A percentile compares a stretch with the other conserved stretches of the same genome.
Evolutionary conservation across 2,113 vertebrate species (phyloP).

Genomic region (Pterocles orientalis): DNA sequence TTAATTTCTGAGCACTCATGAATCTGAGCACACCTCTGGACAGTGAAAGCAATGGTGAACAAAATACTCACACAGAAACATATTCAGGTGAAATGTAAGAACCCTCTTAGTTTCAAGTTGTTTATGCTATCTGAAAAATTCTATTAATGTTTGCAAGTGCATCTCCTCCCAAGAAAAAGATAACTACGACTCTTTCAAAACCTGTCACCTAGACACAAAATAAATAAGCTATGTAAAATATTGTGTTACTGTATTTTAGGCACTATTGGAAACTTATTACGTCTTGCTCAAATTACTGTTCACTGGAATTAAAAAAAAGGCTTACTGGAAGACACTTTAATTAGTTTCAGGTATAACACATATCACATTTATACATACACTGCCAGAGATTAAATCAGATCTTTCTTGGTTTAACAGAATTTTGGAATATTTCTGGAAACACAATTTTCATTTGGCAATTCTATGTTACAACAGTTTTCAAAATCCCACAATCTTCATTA

Average conservation of each 20-base stretch:
- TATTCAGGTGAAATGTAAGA: not conserved
- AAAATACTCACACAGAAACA: not conserved
- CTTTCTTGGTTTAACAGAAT: not conserved
- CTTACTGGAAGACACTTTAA: not conserved
- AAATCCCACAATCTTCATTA: not conserved
- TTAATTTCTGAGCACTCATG: not conserved
- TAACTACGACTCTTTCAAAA: not conserved
- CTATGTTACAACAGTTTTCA: not conserved
- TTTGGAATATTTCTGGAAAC: not conserved
- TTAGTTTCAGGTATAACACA: not conserved
- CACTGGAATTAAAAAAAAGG: not conserved
- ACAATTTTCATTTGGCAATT: not conserved
- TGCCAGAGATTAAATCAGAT: not conserved
- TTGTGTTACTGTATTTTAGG: not conserved
- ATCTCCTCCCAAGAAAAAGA: not conserved
- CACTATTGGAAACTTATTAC: not conserved
- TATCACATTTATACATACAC: not conserved
- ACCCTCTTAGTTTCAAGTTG: not conserved
- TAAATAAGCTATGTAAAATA: not conserved
- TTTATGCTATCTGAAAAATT: not conserved
- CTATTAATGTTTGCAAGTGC: not conserved
- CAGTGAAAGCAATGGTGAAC: not conserved
- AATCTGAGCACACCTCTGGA: not conserved
- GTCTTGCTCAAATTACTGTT: not conserved
- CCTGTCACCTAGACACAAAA: not conserved